Percentiles rank a stretch among this genome's conserved stretches.
Evolutionary conservation across 2,888 invertebrate genomes (phyloP).

Genomic region (Hypselothyrea guttata): DNA sequence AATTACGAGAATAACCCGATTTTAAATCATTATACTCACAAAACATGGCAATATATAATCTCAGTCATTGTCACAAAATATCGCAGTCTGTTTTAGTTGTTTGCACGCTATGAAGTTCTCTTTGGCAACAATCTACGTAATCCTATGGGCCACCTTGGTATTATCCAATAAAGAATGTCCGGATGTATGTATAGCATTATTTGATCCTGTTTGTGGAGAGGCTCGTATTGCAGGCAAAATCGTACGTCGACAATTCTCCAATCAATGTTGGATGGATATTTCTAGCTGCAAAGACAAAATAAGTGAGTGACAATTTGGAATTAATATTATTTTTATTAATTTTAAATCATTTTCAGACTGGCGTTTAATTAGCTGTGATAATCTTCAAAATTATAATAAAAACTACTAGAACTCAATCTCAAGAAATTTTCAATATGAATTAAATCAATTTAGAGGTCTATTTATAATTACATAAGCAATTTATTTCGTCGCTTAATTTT

Average conservation of each 20-base stretch:
- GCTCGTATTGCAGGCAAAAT: neutral
- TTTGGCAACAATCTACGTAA: neutral
- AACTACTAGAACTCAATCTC: no score
- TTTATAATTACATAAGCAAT: no score
- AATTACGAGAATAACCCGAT: no score
- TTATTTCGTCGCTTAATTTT: no score
- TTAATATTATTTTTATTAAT: neutral
- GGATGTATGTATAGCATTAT: neutral
- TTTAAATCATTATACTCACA: no score
- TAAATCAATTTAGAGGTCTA: no score
- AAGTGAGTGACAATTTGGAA: neutral
- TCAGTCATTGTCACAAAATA: neutral
- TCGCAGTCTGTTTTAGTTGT: neutral
- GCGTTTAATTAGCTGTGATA: neutral
- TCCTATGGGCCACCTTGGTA: neutral
- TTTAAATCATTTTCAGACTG: neutral
- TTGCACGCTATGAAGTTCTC: slow-evolving; percentile 1
- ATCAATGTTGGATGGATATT: neutral
- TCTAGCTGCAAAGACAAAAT: neutral
- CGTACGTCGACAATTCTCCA: neutral
- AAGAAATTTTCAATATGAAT: no score
- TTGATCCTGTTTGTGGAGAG: neutral
- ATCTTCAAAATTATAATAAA: neutral
- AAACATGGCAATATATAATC: neutral
- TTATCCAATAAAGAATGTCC: neutral